phyloP scores from a whole-genome alignment of 2,797 vertebrate genomes.

The Steatocranus sp. region DNA sequence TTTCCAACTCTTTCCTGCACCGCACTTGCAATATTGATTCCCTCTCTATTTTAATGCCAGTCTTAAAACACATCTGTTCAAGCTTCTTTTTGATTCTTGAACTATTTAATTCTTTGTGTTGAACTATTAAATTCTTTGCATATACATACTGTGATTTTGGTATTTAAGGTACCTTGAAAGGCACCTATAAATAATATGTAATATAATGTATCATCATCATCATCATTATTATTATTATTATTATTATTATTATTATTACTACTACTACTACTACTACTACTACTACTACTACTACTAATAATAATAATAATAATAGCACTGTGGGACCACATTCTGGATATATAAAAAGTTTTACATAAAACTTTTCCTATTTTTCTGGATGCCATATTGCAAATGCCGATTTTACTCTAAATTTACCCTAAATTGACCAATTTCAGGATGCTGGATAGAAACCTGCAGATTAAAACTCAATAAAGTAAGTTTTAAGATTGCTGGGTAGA shows the following conservation, averaged over 20 bases:
- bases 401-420: background rate
- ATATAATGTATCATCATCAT: background rate
- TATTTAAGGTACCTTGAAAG: background rate
- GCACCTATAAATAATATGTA: background rate
- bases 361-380: background rate
- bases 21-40: rapidly evolving
- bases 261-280: rapidly evolving
- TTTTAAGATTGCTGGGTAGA: background rate
- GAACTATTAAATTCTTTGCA: background rate
- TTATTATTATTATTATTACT: rapidly evolving
- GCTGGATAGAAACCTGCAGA: background rate
- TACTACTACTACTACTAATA: rapidly evolving
- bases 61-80: background rate
- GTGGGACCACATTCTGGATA: background rate
- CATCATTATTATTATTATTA: rapidly evolving
- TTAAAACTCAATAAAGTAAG: background rate
- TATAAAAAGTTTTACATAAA: background rate
- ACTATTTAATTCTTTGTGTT: background rate
- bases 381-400: background rate
- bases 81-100: background rate
- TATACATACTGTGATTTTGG: background rate
- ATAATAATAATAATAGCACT: rapidly evolving
- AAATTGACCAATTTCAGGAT: background rate
- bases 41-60: background rate
- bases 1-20: background rate